Evolutionary conservation across 2,113 vertebrate genomes (phyloP).

Genomic region (Passer montanus): DNA sequence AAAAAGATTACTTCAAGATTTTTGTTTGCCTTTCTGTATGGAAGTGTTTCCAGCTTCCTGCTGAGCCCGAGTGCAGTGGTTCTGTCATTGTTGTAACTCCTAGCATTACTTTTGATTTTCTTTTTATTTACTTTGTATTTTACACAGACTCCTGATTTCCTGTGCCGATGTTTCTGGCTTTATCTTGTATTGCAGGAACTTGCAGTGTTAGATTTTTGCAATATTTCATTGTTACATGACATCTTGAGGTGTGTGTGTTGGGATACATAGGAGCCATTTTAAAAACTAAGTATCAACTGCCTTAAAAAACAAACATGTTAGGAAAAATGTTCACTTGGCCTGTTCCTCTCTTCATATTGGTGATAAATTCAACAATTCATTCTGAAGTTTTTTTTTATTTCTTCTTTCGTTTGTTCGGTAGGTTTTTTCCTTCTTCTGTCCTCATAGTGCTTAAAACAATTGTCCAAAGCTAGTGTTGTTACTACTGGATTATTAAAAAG

Average conservation of each 20-base stretch:
- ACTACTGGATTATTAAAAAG: not conserved
- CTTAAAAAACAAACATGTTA: not conserved
- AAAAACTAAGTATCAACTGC: not conserved
- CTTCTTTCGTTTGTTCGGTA: not conserved
- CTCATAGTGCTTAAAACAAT: not conserved
- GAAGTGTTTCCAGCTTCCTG: not conserved
- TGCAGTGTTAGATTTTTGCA: not conserved
- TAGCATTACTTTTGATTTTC: not conserved
- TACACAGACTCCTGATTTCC: accelerated
- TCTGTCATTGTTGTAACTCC: not conserved
- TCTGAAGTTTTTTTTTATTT: not conserved
- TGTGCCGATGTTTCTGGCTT: not conserved
- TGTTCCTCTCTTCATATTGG: not conserved
- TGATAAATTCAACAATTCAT: not conserved
- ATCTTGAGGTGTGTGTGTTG: not conserved
- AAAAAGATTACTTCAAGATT: not conserved
- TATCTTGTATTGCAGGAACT: not conserved
- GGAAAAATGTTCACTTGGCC: not conserved
- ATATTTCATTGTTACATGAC: not conserved
- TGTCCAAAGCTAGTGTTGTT: not conserved
- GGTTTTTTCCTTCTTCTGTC: not conserved
- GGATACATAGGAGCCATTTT: not conserved
- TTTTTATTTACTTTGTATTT: no score
- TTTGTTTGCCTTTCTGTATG: not conserved
- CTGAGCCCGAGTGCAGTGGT: not conserved